These are phyloP conservation scores for Anabacerthia variegaticeps DNA, from an alignment of 2,797 vertebrate species.

Conservation along the genomic window DNA sequence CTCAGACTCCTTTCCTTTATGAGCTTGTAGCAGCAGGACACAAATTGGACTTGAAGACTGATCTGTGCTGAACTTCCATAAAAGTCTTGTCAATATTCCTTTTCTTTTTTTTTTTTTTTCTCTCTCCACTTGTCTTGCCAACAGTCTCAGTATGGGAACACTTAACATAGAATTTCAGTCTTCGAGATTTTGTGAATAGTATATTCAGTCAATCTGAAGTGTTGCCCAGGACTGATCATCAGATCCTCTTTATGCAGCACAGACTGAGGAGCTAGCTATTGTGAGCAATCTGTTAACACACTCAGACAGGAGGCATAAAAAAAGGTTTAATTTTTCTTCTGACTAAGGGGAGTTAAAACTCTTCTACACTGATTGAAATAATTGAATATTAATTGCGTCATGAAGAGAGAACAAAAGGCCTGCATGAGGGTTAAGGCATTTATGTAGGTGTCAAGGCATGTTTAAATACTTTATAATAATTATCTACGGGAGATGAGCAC, in stretches of 20 bases:
- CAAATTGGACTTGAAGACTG: not conserved
- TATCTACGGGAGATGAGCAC: not conserved
- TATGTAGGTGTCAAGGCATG: not conserved
- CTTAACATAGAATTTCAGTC: not conserved
- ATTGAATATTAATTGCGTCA: not conserved
- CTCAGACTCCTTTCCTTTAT: not conserved
- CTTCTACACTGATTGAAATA: not conserved
- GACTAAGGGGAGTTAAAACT: not conserved
- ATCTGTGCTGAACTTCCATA: not conserved
- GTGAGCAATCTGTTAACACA: not conserved
- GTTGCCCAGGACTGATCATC: not conserved
- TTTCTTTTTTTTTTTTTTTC: not conserved
- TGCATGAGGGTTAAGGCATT: not conserved
- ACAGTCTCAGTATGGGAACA: fast-evolving
- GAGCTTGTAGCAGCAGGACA: not conserved
- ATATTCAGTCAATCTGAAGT: not conserved
- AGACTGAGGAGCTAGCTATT: not conserved
- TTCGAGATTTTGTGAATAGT: not conserved
- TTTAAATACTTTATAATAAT: constrained; percentile 18
- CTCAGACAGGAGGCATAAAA: not conserved
- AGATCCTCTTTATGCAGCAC: not conserved
- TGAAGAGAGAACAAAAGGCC: not conserved
- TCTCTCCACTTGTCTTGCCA: not conserved
- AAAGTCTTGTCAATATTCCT: not conserved
- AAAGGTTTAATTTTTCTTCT: not conserved